phyloP scores from a whole-genome alignment of 2,888 invertebrate species.

The Tortrix viridana region DNA sequence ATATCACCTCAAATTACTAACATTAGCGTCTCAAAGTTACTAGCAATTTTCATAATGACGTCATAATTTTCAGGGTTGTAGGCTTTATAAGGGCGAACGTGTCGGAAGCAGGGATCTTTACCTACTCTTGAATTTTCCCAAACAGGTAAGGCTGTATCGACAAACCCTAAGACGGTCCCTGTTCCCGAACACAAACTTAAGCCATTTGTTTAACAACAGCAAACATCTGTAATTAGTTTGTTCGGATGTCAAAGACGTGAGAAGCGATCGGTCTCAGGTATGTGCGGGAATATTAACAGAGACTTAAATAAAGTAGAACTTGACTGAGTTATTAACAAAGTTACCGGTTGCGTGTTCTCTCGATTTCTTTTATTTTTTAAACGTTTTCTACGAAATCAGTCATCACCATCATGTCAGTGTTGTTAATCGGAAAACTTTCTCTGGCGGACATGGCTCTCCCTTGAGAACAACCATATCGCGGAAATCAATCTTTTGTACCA shows the following conservation, averaged over 20 bases:
- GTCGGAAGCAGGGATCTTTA: neutral
- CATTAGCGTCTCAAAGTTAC: slow-evolving; percentile 18
- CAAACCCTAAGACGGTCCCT: slow-evolving; percentile 16
- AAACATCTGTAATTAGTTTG: slow-evolving; percentile 60
- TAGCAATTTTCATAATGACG: slow-evolving; percentile 26
- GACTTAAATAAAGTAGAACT: neutral
- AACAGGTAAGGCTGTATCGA: slow-evolving; percentile 13
- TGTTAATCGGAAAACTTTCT: too few species aligned
- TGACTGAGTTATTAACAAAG: slow-evolving; percentile 10
- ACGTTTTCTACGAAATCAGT: neutral
- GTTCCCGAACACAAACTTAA: slow-evolving; percentile 28
- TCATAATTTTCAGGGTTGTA: slow-evolving; percentile 17
- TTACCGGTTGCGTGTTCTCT: neutral
- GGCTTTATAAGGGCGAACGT: neutral
- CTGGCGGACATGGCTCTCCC: too few species aligned
- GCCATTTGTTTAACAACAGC: slow-evolving; percentile 46
- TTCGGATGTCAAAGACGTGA: slow-evolving; percentile 55
- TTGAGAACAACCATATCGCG: too few species aligned
- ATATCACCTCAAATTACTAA: slow-evolving; percentile 27
- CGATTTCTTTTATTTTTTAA: neutral
- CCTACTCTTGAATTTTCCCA: slow-evolving; percentile 6
- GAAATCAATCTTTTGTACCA: too few species aligned
- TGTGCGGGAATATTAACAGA: slow-evolving; percentile 19
- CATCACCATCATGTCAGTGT: too few species aligned
- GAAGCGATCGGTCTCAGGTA: slow-evolving; percentile 40